These are phyloP conservation scores for Phragmatobia fuliginosa DNA, from an alignment of 2,888 invertebrate genomes.

Conservation along the genomic window DNA sequence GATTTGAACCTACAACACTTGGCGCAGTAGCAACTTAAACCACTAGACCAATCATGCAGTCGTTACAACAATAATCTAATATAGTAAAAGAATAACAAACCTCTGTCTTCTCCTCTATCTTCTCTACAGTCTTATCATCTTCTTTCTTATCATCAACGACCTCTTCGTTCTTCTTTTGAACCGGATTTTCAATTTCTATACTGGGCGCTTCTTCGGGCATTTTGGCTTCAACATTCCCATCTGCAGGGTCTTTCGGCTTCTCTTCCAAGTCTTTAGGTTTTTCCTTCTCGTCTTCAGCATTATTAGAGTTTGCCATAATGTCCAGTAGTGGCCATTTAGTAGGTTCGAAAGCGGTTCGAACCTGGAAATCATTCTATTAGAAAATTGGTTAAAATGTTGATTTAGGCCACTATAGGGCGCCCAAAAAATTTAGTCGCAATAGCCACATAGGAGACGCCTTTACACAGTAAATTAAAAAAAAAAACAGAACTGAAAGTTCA, in stretches of 20 bases:
- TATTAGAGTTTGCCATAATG: constrained; percentile 59
- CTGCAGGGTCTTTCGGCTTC: constrained; percentile 41
- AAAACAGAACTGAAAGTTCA: no score
- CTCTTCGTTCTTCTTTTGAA: constrained; percentile 6
- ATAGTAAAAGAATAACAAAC: constrained; percentile 31
- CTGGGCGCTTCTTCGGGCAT: constrained; percentile 62
- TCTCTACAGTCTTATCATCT: constrained; percentile 20
- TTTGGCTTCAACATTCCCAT: constrained; percentile 43
- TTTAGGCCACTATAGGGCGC: neutral
- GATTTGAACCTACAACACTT: no score
- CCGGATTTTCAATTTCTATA: constrained; percentile 54
- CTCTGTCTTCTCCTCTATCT: constrained; percentile 35
- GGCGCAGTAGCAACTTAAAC: no score
- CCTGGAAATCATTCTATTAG: constrained; percentile 75
- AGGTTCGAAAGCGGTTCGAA: constrained; percentile 94
- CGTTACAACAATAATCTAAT: no score
- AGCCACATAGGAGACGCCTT: neutral
- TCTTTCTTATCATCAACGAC: neutral
- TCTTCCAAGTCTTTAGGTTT: constrained; percentile 43
- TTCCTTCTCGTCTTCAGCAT: constrained; percentile 60
- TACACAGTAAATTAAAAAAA: no score
- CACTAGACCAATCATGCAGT: no score
- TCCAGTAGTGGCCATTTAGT: constrained; percentile 95
- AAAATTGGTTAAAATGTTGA: neutral
- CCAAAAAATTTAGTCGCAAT: neutral